A percentile compares a stretch with the other conserved stretches of the same genome.
Evolutionary conservation across 2,113 vertebrate species (phyloP).

Genomic region (Gallinago paraguaiae): DNA sequence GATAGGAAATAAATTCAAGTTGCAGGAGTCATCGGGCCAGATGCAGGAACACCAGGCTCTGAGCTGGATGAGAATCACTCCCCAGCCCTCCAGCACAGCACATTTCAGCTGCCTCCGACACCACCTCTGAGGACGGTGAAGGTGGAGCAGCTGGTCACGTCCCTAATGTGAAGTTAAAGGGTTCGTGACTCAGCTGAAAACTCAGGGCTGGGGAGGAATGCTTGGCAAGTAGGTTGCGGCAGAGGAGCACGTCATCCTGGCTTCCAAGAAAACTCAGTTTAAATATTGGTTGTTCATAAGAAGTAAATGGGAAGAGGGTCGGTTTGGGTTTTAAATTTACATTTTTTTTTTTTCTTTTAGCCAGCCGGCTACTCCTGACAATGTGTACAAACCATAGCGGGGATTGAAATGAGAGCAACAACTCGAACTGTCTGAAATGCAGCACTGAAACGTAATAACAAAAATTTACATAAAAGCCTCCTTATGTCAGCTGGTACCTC

Average conservation of each 20-base stretch:
- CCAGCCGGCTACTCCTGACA: not conserved
- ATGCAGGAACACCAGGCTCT: not conserved
- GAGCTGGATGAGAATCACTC: not conserved
- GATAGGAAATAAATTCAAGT: slow-evolving; percentile 21
- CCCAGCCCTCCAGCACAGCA: not conserved
- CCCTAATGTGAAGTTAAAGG: not conserved
- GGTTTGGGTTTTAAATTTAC: not conserved
- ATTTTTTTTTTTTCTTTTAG: not conserved
- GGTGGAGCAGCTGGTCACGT: slow-evolving; percentile 10
- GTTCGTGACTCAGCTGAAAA: not conserved
- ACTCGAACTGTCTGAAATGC: slow-evolving; percentile 6
- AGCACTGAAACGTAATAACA: not conserved
- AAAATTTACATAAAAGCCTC: not conserved
- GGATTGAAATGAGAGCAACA: not conserved
- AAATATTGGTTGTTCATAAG: not conserved
- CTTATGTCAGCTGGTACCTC: not conserved
- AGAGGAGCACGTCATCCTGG: not conserved
- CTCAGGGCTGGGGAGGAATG: not conserved
- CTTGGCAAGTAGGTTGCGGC: not conserved
- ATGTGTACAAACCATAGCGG: not conserved
- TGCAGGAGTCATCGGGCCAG: not conserved
- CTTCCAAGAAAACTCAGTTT: not conserved
- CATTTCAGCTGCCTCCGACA: not conserved
- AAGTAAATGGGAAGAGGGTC: not conserved
- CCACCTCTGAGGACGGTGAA: not conserved